Conservation (phyloP, 2,888 invertebrate genomes). For the Eupithecia tripunctaria region DNA sequence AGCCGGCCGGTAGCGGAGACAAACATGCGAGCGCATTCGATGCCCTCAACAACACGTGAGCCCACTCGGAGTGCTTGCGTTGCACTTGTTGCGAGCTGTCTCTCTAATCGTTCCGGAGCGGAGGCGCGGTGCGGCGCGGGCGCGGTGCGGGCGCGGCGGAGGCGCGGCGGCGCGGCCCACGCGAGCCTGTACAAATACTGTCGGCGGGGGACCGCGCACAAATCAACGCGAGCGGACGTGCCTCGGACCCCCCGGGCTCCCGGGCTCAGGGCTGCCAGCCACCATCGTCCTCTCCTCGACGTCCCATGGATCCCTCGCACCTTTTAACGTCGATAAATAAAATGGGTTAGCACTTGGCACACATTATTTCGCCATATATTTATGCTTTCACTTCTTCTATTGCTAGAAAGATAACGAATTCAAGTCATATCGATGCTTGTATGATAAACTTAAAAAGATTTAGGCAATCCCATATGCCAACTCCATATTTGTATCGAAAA, state of each 20-base stretch:
- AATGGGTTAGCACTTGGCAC: background rate
- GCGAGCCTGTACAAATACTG: constrained; percentile 74
- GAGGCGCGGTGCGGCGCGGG: constrained; percentile 34
- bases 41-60: constrained; percentile 9
- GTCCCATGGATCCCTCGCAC: background rate
- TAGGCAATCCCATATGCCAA: too few species aligned
- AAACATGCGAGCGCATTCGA: constrained; percentile 3
- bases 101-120: constrained; percentile 16
- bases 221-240: constrained; percentile 75
- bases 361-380: background rate
- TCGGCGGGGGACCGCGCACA: constrained; percentile 81
- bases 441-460: too few species aligned
- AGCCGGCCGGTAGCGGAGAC: background rate
- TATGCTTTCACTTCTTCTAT: background rate
- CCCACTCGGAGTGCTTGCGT: constrained; percentile 18
- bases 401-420: background rate
- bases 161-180: constrained; percentile 54
- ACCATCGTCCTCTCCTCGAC: background rate
- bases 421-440: background rate
- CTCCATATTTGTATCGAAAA: background rate
- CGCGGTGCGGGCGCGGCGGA: constrained; percentile 33
- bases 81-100: constrained; percentile 28
- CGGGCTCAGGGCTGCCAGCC: constrained; percentile 64
- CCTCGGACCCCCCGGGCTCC: constrained; percentile 67
- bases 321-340: background rate